phyloP scores from a whole-genome alignment of 2,113 vertebrate genomes.

The Boulengerochromis microlepis region DNA sequence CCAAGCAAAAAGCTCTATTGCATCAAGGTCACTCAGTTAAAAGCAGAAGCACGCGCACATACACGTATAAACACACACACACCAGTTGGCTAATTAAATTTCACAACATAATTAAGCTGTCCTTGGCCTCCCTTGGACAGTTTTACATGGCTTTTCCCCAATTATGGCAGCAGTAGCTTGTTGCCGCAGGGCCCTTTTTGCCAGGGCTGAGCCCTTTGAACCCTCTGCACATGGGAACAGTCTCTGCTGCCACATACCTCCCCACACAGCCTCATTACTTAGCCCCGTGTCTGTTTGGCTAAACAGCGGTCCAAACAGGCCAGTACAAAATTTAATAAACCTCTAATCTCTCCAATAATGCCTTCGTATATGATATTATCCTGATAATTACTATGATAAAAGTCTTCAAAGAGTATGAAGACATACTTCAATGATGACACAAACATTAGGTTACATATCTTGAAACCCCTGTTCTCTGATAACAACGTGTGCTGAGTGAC shows the following conservation, averaged over 20 bases:
- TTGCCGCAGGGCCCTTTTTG: constrained; percentile 4
- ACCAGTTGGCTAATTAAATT: constrained; percentile 49
- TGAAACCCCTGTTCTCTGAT: not conserved
- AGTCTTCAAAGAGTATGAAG: not conserved
- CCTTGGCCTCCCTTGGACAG: constrained; percentile 34
- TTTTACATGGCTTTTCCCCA: constrained; percentile 42
- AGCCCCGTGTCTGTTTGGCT: not conserved
- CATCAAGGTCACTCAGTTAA: constrained; percentile 26
- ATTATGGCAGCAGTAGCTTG: constrained; percentile 33
- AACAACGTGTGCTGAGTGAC: not conserved
- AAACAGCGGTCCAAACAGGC: not conserved
- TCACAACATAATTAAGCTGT: constrained; percentile 52
- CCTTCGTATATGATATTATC: not conserved
- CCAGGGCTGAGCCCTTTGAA: constrained; percentile 48
- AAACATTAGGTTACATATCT: not conserved
- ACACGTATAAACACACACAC: not conserved
- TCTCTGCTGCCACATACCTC: not conserved
- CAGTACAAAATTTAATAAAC: not conserved
- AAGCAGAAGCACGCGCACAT: not conserved
- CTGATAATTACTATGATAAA: not conserved
- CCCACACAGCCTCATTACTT: not conserved
- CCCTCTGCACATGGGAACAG: constrained; percentile 21
- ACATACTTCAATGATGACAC: not conserved
- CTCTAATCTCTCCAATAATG: not conserved
- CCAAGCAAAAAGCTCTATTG: not conserved